phyloP scores from a whole-genome alignment of 2,888 invertebrate species.

The Amphimallon solstitiale region DNA sequence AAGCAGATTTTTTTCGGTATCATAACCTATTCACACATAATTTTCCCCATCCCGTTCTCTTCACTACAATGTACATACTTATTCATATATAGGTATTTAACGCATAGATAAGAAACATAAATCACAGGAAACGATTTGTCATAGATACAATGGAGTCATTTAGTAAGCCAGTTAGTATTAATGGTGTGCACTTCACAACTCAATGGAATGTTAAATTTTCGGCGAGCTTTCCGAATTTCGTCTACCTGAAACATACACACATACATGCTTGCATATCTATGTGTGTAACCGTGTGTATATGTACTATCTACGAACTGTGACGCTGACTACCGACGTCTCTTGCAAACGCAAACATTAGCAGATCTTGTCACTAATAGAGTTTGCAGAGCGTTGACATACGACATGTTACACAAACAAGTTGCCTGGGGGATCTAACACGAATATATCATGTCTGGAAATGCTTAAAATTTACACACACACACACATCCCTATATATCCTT shows the following conservation, averaged over 20 bases:
- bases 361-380: constrained; percentile 63
- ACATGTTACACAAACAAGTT: constrained; percentile 58
- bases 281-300: background rate
- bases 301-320: constrained; percentile 44
- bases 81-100: too few species aligned
- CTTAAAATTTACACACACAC: constrained; percentile 23
- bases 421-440: constrained; percentile 31
- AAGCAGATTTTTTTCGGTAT: too few species aligned
- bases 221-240: constrained; percentile 30
- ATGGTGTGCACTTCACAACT: constrained; percentile 33
- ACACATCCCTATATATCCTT: too few species aligned
- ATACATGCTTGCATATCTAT: background rate
- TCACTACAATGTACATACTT: too few species aligned
- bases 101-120: constrained; percentile 13
- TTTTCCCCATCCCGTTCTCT: too few species aligned
- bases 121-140: constrained; percentile 37
- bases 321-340: constrained; percentile 44
- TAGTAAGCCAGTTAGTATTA: constrained; percentile 33
- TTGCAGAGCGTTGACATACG: constrained; percentile 61
- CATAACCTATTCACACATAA: too few species aligned
- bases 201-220: constrained; percentile 35
- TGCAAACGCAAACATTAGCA: constrained; percentile 51
- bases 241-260: constrained; percentile 14
- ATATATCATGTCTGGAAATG: constrained; percentile 31
- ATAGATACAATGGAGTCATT: constrained; percentile 26